These are phyloP conservation scores for Dusona sp. DNA, from an alignment of 2,888 invertebrate genomes.

Conservation along the genomic window DNA sequence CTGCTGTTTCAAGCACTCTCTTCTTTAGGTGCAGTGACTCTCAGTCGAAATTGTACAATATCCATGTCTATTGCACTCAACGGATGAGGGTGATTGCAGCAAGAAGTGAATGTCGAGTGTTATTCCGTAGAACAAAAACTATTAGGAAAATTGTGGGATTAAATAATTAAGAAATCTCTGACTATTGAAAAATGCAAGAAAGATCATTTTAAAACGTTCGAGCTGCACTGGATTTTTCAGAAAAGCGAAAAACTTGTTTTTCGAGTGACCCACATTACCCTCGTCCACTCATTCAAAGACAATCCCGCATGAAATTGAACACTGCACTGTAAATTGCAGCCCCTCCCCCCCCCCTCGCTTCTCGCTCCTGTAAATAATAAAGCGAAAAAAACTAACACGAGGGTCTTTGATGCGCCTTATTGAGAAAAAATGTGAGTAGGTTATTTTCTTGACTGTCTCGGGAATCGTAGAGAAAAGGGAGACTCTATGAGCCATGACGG, in stretches of 20 bases:
- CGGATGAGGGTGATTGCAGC: not conserved
- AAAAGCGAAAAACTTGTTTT: not conserved
- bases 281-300: slow-evolving; percentile 57
- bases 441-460: slow-evolving; percentile 2
- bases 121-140: not conserved
- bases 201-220: not conserved
- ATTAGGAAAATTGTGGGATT: not conserved
- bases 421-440: slow-evolving; percentile 29
- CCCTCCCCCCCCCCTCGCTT: too few species aligned
- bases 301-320: slow-evolving; percentile 73
- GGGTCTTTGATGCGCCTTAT: slow-evolving; percentile 34
- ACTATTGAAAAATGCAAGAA: not conserved
- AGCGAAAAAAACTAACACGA: slow-evolving; percentile 41
- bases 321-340: slow-evolving; percentile 61
- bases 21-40: slow-evolving; percentile 62
- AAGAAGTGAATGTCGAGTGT: not conserved
- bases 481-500: slow-evolving; percentile 72
- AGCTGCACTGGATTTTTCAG: not conserved
- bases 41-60: slow-evolving; percentile 44
- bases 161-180: not conserved
- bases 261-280: slow-evolving; percentile 6
- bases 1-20: slow-evolving; percentile 56
- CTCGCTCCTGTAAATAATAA: too few species aligned
- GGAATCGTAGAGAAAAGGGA: slow-evolving; percentile 61
- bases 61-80: not conserved